A percentile compares a stretch with the other conserved stretches of the same genome.
phyloP scores from a whole-genome alignment of 2,113 vertebrate genomes.

The Petroica traversi region DNA sequence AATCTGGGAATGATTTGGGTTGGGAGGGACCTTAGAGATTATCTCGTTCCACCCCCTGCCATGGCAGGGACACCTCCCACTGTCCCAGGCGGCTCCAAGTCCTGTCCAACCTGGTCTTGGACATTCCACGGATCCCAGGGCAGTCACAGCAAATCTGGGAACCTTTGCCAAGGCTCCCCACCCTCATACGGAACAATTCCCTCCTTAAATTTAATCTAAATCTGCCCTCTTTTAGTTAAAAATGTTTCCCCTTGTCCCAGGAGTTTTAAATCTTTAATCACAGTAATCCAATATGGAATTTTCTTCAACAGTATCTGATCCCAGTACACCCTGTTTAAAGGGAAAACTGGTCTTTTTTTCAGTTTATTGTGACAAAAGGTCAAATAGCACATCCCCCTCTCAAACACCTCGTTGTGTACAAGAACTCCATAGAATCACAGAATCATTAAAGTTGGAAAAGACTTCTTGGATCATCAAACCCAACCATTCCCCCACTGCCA shows the following conservation, averaged over 20 bases:
- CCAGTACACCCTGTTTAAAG: background rate
- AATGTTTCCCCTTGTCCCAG: background rate
- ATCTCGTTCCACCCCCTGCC: background rate
- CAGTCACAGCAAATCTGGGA: background rate
- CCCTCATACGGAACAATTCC: background rate
- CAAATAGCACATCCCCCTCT: background rate
- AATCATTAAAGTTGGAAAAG: background rate
- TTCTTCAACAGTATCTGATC: background rate
- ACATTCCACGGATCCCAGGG: background rate
- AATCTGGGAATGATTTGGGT: background rate
- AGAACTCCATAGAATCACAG: background rate
- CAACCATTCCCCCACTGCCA: background rate
- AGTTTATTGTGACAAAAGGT: background rate
- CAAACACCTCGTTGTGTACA: background rate
- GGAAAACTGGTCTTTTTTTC: background rate
- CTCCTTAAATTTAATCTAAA: background rate
- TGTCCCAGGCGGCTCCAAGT: rapidly evolving
- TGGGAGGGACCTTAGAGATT: background rate
- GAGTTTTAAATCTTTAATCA: background rate
- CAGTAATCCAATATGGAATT: background rate
- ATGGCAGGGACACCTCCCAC: background rate
- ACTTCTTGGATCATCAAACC: background rate
- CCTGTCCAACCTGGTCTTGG: rapidly evolving
- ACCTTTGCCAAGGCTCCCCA: rapidly evolving
- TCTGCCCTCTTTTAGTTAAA: background rate